Conservation (phyloP, 2,113 vertebrate species). For the Acrocephalus arundinaceus region DNA sequence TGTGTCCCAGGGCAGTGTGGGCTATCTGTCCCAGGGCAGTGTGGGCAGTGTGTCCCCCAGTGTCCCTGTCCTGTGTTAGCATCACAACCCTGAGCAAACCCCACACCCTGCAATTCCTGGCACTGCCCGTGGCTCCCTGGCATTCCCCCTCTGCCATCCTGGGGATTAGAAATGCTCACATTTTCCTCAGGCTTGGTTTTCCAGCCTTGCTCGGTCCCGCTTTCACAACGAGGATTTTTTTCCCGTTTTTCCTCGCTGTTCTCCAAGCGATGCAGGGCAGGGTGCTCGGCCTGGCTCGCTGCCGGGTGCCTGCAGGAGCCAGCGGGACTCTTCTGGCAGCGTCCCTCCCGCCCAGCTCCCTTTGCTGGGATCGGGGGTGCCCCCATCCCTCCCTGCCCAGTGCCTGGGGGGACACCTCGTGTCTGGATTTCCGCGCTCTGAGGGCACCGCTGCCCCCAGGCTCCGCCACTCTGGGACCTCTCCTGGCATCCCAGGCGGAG, state of each 20-base stretch:
- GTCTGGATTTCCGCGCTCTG: not conserved
- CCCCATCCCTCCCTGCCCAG: accelerated
- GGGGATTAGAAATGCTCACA: not conserved
- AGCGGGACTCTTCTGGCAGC: not conserved
- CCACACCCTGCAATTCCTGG: not conserved
- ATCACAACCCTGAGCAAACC: not conserved
- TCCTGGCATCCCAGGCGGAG: not conserved
- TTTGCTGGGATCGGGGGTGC: not conserved
- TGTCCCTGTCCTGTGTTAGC: not conserved
- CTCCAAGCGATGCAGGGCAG: accelerated
- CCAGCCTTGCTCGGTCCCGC: not conserved
- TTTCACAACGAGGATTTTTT: not conserved
- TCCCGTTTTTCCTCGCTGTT: not conserved
- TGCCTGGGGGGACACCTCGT: accelerated
- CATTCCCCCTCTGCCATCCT: not conserved
- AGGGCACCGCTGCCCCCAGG: accelerated
- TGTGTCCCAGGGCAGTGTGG: accelerated
- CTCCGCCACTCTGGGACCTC: not conserved
- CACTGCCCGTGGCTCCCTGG: not conserved
- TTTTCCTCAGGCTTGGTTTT: not conserved
- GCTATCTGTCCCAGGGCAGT: not conserved
- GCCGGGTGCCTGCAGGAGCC: not conserved
- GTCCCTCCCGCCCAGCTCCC: not conserved
- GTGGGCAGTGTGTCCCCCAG: accelerated
- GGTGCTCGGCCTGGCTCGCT: not conserved